Conservation (phyloP, 2,797 vertebrate species). For the Antennarius maculatus region DNA sequence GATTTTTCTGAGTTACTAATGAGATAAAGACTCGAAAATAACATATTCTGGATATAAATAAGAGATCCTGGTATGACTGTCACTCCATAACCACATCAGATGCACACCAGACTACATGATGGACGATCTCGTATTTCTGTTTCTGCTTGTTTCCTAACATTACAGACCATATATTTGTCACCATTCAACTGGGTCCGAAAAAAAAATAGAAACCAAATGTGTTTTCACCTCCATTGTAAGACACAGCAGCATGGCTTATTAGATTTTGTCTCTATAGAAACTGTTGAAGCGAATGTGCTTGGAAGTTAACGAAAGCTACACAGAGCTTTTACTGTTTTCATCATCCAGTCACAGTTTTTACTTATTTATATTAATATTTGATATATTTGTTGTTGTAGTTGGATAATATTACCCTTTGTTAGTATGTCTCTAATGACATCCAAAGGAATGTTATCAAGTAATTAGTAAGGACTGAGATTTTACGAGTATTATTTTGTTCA, state of each 20-base stretch:
- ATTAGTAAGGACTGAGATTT: too few species aligned
- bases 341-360: too few species aligned
- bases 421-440: not conserved
- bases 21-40: too few species aligned
- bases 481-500: too few species aligned
- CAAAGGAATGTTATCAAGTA: too few species aligned
- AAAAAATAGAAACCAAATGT: slow-evolving; percentile 3
- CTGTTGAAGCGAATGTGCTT: too few species aligned
- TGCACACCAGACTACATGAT: not conserved
- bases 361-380: too few species aligned
- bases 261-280: not conserved
- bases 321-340: too few species aligned
- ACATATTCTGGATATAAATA: not conserved
- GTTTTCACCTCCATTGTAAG: not conserved
- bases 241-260: not conserved
- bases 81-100: not conserved
- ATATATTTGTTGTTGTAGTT: too few species aligned
- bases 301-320: too few species aligned
- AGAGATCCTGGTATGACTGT: not conserved
- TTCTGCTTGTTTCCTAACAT: not conserved
- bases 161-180: not conserved
- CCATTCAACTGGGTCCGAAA: not conserved
- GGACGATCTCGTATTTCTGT: not conserved
- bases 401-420: not conserved
- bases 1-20: too few species aligned